Evolutionary conservation across 2,797 vertebrate species (phyloP).

Genomic region (Oreonectes daqikongensis): DNA sequence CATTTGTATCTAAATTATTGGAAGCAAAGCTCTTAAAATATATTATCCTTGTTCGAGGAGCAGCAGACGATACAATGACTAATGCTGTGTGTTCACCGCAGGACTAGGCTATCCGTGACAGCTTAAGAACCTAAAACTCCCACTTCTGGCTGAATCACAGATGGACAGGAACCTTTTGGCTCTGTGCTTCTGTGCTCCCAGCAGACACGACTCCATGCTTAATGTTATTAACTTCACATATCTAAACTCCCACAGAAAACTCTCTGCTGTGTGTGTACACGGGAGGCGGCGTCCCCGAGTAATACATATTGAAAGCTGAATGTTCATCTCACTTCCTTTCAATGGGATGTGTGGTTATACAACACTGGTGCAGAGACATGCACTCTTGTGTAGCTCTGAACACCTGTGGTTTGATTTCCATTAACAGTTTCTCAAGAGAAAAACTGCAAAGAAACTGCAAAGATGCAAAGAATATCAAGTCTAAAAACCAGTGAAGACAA

Average conservation of each 20-base stretch:
- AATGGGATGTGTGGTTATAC: conserved; percentile 32
- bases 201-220: conserved; percentile 38
- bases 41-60: background rate
- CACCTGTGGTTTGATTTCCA: conserved; percentile 44
- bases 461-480: conserved; percentile 23
- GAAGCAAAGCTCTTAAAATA: conserved; percentile 11
- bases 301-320: background rate
- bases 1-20: background rate
- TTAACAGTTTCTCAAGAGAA: conserved; percentile 43
- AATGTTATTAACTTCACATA: conserved; percentile 50
- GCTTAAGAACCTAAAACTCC: conserved; percentile 45
- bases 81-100: background rate
- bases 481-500: background rate
- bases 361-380: background rate
- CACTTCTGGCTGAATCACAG: conserved; percentile 50
- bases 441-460: conserved; percentile 34
- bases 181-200: conserved; percentile 29
- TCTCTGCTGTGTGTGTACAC: background rate
- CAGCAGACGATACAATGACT: background rate
- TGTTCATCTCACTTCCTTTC: conserved; percentile 16
- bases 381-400: conserved; percentile 21
- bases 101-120: conserved; percentile 35
- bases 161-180: conserved; percentile 37
- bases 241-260: conserved; percentile 45
- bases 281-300: conserved; percentile 9